Evolutionary conservation across 2,113 vertebrate genomes (phyloP), one percentile per base, ranked within the genome.

Genomic region (Semicossyphus pulcher): DNA sequence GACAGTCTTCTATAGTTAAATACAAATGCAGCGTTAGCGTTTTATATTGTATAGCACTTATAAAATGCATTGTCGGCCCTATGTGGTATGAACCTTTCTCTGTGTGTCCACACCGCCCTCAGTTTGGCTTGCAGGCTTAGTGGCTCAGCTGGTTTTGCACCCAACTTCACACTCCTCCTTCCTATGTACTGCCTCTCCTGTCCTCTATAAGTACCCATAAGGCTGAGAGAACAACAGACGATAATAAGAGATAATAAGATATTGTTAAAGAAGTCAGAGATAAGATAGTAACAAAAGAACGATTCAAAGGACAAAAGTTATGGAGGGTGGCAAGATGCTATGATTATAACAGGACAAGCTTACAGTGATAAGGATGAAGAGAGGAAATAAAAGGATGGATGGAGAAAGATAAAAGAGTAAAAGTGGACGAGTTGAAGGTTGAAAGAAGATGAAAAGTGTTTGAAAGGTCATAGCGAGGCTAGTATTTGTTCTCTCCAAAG

Each of bases 381-480:
- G 7, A 62, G 53, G 4, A 23, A 21, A 51, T 25, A 23, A 5
- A 44, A 23, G 51, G 26, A 64, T 26, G 42, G 45, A 8, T 32
- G 31, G 44, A 34, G 25, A 29, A 21, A 29, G 21, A 34, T n/a
- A 23, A 36, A 39, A 61, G 26, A 3, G 58, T 57, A 20, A 29
- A 54, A 12, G 28, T 31, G 20, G n/a, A 41, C 48, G 67, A 36
- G 57, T 42, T 12, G 61, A n/a, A 37, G 36, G 49, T 4, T 42
- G n/a, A 53, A 25, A 72, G 34, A 80, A 49, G 62, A 83, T 59
- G 58, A 72, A 70, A 68, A 51, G 21, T 36, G 37, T 75, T 62
- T 71, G 51, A 78, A 78, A 78, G 83, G 78, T 82, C 72, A 78
- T 0, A 52, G 56, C 4, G 37, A 73, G 71, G 67, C 42, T 52